Percentiles rank a stretch among this genome's conserved stretches.
Conservation (phyloP, 2,113 vertebrate species). For the Indicator indicator region DNA sequence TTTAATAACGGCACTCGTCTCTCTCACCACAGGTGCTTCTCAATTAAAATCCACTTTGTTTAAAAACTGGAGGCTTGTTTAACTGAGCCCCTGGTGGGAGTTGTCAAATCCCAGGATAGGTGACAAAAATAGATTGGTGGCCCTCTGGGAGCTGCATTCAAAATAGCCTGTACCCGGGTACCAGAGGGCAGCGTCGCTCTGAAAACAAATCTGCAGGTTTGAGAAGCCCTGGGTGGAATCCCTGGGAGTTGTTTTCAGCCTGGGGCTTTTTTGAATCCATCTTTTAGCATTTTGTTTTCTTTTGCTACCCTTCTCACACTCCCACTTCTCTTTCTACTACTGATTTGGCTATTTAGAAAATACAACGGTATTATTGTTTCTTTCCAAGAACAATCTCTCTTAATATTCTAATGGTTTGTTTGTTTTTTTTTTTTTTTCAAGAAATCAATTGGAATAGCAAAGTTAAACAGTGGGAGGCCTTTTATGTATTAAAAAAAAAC, state of each 20-base stretch:
- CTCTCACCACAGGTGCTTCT: slow-evolving; percentile 48
- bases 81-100: slow-evolving; percentile 55
- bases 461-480: not conserved
- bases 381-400: not conserved
- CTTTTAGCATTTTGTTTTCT: slow-evolving; percentile 20
- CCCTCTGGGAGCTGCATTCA: slow-evolving; percentile 29
- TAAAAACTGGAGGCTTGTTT: slow-evolving; percentile 65
- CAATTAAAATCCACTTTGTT: slow-evolving; percentile 72
- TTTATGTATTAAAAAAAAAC: no score
- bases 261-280: slow-evolving; percentile 4
- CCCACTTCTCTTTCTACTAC: not conserved
- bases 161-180: not conserved
- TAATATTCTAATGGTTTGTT: not conserved
- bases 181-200: slow-evolving; percentile 16
- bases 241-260: not conserved
- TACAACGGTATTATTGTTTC: not conserved
- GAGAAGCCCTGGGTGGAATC: not conserved
- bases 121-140: slow-evolving; percentile 50
- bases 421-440: not conserved
- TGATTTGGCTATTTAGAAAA: not conserved
- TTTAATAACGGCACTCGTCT: slow-evolving; percentile 6
- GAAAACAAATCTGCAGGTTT: slow-evolving; percentile 4
- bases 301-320: not conserved
- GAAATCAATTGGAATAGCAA: not conserved
- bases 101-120: slow-evolving; percentile 53